Evolutionary conservation across 2,113 vertebrate genomes (phyloP), one percentile per base, ranked within the genome.

Genomic region (Brachypteracias leptosomus): DNA sequence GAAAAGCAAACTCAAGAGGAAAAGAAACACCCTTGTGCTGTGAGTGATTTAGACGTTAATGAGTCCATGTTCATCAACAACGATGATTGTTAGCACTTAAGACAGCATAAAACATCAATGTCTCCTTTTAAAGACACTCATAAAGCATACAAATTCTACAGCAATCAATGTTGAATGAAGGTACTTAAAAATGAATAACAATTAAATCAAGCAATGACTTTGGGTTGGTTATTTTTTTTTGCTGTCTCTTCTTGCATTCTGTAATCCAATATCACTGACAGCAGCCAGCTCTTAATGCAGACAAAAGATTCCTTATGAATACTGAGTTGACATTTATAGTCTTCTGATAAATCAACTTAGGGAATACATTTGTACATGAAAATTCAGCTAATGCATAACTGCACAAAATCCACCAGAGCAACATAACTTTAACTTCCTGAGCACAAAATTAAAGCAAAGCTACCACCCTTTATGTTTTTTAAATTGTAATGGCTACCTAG

Each of bases 171-270:
- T 11, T 89, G 89, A 94, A 96, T 76, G 57, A 84, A 95, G 89
- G 71, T 87, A 75, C 87, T 94, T 93, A 88, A 91, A 94, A 93
- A 82, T 89, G 40, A 94, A 70, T 95, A 97, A 91, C 89, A 95
- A 93, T 92, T 33, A 94, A 92, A 92, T 85, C 70, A 91, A 89
- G 81, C 57, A 89, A 95, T 87, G 80, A 84, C 73, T 89, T 92
- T 57, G 62, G 13, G 24, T 57, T 63, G 33, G 59, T 10, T 12
- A 20, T 67, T 44, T 65, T 66, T 72, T 57, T 36, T 71, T 17
- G 3, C 42, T 85, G 52, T 7, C 38, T 77, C 12, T 80, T 93
- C 57, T 84, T 85, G 65, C 89, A 44, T 47, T 82, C 44, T 89
- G n/a, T 95, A 92, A 92, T 66, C 52, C 57, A 68, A 12, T 95